Conservation (phyloP, 2,113 vertebrate genomes). For the Podilymbus podiceps region DNA sequence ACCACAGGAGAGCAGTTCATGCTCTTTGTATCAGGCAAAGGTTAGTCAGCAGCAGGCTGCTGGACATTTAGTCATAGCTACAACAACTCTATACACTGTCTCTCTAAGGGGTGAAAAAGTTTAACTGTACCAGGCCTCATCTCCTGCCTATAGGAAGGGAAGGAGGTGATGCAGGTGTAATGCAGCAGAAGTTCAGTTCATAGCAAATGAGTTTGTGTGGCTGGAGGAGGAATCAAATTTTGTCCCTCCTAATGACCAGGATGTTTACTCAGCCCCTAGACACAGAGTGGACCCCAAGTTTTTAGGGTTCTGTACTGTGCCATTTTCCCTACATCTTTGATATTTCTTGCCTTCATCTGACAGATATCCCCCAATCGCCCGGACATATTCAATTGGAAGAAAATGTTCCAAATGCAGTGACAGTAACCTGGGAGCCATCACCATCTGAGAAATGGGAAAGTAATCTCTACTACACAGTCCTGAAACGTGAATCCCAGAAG, state of each 20-base stretch:
- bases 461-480: slow-evolving; percentile 83
- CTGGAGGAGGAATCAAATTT: not conserved
- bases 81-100: not conserved
- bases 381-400: slow-evolving; percentile 82
- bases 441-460: slow-evolving; percentile 81
- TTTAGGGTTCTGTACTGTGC: not conserved
- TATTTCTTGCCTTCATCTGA: not conserved
- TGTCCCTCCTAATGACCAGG: not conserved
- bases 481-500: slow-evolving; percentile 79
- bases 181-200: not conserved
- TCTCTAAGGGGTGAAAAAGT: not conserved
- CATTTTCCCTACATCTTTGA: not conserved
- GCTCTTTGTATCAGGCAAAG: not conserved
- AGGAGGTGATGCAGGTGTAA: not conserved
- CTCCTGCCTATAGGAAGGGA: not conserved
- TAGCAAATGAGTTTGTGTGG: not conserved
- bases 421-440: slow-evolving; percentile 84
- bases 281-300: not conserved
- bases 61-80: not conserved
- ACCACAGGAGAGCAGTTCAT: not conserved
- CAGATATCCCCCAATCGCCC: slow-evolving; percentile 84
- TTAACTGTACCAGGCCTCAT: not conserved
- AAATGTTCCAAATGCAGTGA: slow-evolving; percentile 87
- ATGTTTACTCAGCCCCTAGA: not conserved
- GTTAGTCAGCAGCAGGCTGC: not conserved